Conservation (phyloP, 1,140 invertebrate genomes). For the Trichonephila clavipes region DNA sequence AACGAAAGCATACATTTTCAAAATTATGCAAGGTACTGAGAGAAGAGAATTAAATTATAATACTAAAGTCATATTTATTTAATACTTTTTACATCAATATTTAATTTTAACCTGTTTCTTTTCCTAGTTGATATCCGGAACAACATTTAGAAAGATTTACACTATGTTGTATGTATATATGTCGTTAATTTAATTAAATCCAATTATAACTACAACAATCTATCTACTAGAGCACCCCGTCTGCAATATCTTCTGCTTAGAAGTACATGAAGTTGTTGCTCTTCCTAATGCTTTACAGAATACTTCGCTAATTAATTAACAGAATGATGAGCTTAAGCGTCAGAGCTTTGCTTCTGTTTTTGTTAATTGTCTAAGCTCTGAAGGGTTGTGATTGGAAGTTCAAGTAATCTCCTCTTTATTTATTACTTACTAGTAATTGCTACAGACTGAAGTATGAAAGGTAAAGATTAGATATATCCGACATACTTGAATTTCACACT, state of each 20-base stretch:
- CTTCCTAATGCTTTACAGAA: neutral
- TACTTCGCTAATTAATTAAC: conserved; percentile 30
- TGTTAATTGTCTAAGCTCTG: neutral
- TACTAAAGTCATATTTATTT: too few relatives aligned
- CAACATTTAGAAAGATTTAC: too few relatives aligned
- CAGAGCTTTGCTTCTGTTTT: neutral
- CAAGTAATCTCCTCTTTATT: neutral
- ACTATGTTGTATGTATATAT: too few relatives aligned
- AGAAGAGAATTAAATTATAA: too few relatives aligned
- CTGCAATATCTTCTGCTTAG: neutral
- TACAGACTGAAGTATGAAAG: neutral
- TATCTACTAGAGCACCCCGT: neutral
- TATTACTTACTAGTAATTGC: conserved; percentile 1
- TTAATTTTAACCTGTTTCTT: too few relatives aligned
- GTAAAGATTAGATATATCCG: conserved; percentile 1
- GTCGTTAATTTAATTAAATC: neutral
- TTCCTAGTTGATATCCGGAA: too few relatives aligned
- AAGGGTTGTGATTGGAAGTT: neutral
- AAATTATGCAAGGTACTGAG: too few relatives aligned
- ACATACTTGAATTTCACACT: neutral
- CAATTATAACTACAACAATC: neutral
- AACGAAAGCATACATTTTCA: too few relatives aligned
- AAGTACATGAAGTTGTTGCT: neutral
- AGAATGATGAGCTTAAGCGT: neutral
- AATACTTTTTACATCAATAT: too few relatives aligned